Evolutionary conservation across 53 echinoderm and acorn worm species (phyloP), one percentile per base, ranked within the genome.

Genomic region (Crossaster papposus): DNA sequence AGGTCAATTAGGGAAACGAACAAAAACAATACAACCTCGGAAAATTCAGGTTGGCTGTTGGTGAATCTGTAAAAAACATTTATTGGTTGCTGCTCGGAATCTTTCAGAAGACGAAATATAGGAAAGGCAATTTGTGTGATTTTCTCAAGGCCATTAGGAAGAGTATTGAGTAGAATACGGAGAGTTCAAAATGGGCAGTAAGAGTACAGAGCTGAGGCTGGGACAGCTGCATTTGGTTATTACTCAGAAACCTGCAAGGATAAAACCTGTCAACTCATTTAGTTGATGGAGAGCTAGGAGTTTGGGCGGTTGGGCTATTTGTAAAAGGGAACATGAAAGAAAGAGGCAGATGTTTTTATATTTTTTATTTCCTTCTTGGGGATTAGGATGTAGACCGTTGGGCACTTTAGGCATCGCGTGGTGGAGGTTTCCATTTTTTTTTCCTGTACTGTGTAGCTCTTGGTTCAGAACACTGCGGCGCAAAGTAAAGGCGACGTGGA

Each of bases 181-280:
- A 12, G 85, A 18, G 22, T 14, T 20, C n/a, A n/a, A 29, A 37
- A 65, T 18, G 68, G n/a, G 22, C 23, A 22, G 3, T 24, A 30
- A 31, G 14, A 54, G 55, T 58, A 9, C 80, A 79, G 51, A 36
- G 37, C 8, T 44, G 18, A 13, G 54, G 37, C 8, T 44, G 18
- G n/a, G 54, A 55, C 85, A 87, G 87, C 77, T 87, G 87, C 87
- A 87, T 0, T n/a, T 8, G 87, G 44, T 85, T 87, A 87, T 87
- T 75, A 87, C 37, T 51, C 14, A 31, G 63, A 34, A 87, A 85
- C 70, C 85, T 51, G 18, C 54, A 85, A 77, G 87, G 87, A 62
- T 77, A 87, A 87, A 87, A 35, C n/a, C 62, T 87, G 87, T 87
- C 87, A 35, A 62, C 34, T 32, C 20, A 15, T 29, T 81, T 63